These are phyloP conservation scores for Atta colombica DNA, from an alignment of 1,140 invertebrate genomes.

Conservation along the genomic window DNA sequence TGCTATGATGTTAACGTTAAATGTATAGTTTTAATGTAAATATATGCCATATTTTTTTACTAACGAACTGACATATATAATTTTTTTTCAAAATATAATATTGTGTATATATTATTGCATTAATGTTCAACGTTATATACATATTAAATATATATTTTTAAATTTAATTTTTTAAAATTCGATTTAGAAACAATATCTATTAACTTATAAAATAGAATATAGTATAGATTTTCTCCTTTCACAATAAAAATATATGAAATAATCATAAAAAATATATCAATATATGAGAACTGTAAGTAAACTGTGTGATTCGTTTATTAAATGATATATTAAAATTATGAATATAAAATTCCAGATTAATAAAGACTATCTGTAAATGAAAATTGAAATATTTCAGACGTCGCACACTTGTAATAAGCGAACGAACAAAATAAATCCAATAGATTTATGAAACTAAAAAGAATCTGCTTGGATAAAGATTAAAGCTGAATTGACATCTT, in stretches of 20 bases:
- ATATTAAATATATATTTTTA: background rate
- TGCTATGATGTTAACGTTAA: background rate
- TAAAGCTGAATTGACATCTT: constrained; percentile 41
- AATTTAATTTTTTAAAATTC: background rate
- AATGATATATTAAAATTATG: constrained; percentile 9
- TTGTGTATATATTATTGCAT: too few species aligned
- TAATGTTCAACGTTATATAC: background rate
- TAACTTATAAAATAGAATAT: background rate
- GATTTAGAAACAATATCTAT: background rate
- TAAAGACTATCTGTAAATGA: background rate
- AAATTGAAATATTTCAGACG: constrained; percentile 35
- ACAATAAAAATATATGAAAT: constrained; percentile 17
- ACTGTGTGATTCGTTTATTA: background rate
- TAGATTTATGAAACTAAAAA: constrained; percentile 24
- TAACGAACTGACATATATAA: background rate
- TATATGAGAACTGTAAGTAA: background rate
- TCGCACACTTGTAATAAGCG: background rate
- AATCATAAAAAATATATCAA: background rate
- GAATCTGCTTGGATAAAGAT: constrained; percentile 26
- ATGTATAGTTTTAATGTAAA: background rate
- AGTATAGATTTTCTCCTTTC: background rate
- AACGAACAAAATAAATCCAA: constrained; percentile 27
- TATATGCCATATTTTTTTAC: background rate
- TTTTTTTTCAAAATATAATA: background rate
- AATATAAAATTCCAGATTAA: constrained; percentile 16